Percentiles rank a stretch among this genome's conserved stretches.
Evolutionary conservation across 2,888 invertebrate genomes (phyloP).

Genomic region (Metopia argyrocephala): DNA sequence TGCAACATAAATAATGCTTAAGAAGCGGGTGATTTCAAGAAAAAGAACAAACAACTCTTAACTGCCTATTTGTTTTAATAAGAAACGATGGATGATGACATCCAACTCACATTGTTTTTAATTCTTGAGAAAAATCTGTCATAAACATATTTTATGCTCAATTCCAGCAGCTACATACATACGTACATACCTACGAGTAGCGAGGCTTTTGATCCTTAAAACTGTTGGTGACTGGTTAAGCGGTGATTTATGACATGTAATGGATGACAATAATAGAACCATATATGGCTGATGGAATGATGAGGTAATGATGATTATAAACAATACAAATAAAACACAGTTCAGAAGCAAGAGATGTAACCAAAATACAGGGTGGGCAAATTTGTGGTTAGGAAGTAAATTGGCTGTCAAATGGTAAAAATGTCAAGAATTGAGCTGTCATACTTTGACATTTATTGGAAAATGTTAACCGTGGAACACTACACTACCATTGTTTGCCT

Average conservation of each 20-base stretch:
- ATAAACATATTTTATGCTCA: slow-evolving; percentile 51
- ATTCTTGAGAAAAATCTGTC: slow-evolving; percentile 57
- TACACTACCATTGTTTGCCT: too few relatives aligned
- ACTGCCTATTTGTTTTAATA: slow-evolving; percentile 1
- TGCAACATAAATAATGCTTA: neutral
- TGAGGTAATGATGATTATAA: slow-evolving; percentile 56
- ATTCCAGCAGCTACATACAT: slow-evolving; percentile 2
- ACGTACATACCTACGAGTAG: too few relatives aligned
- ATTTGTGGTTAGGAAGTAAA: too few relatives aligned
- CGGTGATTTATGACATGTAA: slow-evolving; percentile 47
- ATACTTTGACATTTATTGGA: too few relatives aligned
- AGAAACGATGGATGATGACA: neutral
- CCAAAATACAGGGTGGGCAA: too few relatives aligned
- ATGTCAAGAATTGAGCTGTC: too few relatives aligned
- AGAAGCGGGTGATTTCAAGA: slow-evolving; percentile 35
- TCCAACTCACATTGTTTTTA: slow-evolving; percentile 36
- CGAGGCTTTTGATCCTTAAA: slow-evolving; percentile 47
- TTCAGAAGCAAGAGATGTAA: too few relatives aligned
- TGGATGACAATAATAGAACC: slow-evolving; percentile 35
- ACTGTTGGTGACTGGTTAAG: slow-evolving; percentile 19
- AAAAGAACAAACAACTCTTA: neutral
- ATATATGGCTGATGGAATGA: slow-evolving; percentile 50
- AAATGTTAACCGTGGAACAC: too few relatives aligned
- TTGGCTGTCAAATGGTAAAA: too few relatives aligned
- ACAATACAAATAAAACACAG: neutral